Conservation (phyloP, 1,140 invertebrate species). For the Holcopasites calliopsidis region DNA sequence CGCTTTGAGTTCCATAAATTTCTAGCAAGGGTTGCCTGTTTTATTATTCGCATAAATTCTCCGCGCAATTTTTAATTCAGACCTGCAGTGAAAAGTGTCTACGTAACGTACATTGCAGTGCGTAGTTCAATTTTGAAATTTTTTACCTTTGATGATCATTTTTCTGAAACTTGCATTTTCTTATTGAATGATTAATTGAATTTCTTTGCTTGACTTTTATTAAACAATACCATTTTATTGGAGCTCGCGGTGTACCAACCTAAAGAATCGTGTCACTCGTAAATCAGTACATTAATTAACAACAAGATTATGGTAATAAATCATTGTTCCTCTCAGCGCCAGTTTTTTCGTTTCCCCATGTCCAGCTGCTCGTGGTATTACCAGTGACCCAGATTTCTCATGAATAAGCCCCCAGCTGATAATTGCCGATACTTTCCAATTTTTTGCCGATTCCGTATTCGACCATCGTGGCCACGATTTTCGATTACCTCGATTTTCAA, state of each 20-base stretch:
- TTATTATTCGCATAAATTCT: not conserved
- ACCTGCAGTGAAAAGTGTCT: too few species aligned
- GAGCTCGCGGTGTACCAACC: conserved; percentile 3
- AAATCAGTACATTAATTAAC: conserved; percentile 56
- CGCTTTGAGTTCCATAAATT: not conserved
- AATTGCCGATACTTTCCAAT: conserved; percentile 31
- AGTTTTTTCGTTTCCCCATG: conserved; percentile 20
- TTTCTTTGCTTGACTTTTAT: too few species aligned
- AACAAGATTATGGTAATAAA: conserved; percentile 59
- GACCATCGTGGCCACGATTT: conserved; percentile 15
- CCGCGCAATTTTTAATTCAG: not conserved
- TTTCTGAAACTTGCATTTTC: too few species aligned
- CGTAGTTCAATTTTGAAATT: too few species aligned
- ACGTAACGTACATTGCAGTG: too few species aligned
- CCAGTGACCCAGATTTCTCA: conserved; percentile 18
- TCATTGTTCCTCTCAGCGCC: conserved; percentile 19
- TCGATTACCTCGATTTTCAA: conserved; percentile 15
- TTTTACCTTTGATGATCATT: too few species aligned
- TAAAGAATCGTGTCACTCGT: conserved; percentile 28
- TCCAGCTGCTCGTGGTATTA: conserved; percentile 25
- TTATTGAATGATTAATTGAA: too few species aligned
- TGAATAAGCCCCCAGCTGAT: not conserved
- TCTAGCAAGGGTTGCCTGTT: not conserved
- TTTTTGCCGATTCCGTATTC: conserved; percentile 3
- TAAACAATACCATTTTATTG: too few species aligned